A percentile compares a stretch with the other conserved stretches of the same genome.
These are phyloP conservation scores for Drosophila willistoni DNA, from an alignment of 1,140 invertebrate genomes.

Conservation along the genomic window DNA sequence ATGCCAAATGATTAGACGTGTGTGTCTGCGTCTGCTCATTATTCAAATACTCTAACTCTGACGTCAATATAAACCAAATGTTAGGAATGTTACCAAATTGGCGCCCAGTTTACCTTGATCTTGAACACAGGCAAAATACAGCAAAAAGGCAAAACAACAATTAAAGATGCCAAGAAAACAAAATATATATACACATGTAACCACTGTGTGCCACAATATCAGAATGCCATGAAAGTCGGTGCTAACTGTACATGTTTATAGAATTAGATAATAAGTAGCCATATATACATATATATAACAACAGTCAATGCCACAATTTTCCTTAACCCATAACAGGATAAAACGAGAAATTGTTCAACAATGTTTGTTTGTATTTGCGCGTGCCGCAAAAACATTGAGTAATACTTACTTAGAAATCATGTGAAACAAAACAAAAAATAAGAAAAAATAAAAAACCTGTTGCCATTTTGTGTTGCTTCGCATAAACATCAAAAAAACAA, in stretches of 20 bases:
- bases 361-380: slow-evolving; percentile 37
- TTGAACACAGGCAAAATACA: not conserved
- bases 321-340: slow-evolving; percentile 53
- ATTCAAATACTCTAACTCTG: not conserved
- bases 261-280: slow-evolving; percentile 16
- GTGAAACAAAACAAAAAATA: no score
- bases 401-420: not conserved
- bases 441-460: slow-evolving; percentile 45
- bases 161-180: not conserved
- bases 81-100: not conserved
- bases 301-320: not conserved
- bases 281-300: slow-evolving; percentile 16
- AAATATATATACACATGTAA: no score
- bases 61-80: not conserved
- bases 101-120: not conserved
- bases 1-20: slow-evolving; percentile 6
- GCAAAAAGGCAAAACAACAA: not conserved
- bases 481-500: slow-evolving; percentile 50
- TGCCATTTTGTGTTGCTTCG: slow-evolving; percentile 45
- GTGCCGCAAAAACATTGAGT: slow-evolving; percentile 51
- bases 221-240: not conserved
- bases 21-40: not conserved
- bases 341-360: slow-evolving; percentile 70
- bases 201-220: no score
- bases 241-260: not conserved